These are phyloP conservation scores for Cloeon dipterum DNA, from an alignment of 2,888 invertebrate species.

Conservation along the genomic window DNA sequence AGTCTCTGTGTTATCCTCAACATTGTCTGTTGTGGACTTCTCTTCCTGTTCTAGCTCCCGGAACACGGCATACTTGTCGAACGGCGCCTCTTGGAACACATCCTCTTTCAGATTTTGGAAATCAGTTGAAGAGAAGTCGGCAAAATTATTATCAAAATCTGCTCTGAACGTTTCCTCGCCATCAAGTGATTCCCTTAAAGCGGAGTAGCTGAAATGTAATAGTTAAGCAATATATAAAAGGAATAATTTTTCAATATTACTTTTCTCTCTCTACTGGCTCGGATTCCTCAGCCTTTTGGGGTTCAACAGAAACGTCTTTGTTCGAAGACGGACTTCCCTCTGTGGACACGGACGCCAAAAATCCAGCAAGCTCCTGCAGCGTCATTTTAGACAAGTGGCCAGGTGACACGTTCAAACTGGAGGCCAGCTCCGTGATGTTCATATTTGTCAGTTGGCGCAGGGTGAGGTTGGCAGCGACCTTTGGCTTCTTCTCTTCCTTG, in stretches of 20 bases:
- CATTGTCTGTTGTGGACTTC: neutral
- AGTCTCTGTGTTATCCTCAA: slow-evolving; percentile 1
- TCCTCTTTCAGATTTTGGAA: slow-evolving; percentile 14
- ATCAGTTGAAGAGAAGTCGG: slow-evolving; percentile 4
- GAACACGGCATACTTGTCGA: slow-evolving; percentile 72
- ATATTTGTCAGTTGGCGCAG: slow-evolving; percentile 60
- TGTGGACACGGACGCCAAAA: slow-evolving; percentile 32
- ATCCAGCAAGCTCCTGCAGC: slow-evolving; percentile 61
- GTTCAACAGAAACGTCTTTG: too few relatives aligned
- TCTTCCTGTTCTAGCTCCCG: slow-evolving; percentile 53
- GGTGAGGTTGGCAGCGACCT: slow-evolving; percentile 38
- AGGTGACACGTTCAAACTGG: slow-evolving; percentile 50
- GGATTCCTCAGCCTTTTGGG: slow-evolving; percentile 19
- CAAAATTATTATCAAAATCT: slow-evolving; percentile 35
- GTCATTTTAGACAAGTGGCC: slow-evolving; percentile 65
- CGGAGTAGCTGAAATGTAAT: too few relatives aligned
- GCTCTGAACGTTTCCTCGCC: slow-evolving; percentile 19
- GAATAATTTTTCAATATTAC: too few relatives aligned
- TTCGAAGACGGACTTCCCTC: slow-evolving; percentile 9
- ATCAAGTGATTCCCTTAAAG: slow-evolving; percentile 12
- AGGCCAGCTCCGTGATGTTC: slow-evolving; percentile 56
- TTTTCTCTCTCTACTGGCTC: slow-evolving; percentile 14
- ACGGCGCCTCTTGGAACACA: slow-evolving; percentile 24
- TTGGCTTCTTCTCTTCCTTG: neutral
- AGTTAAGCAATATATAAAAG: too few relatives aligned